Conservation (phyloP, 37 sponge, comb jelly and placozoan genomes). For the Beroe ovata region DNA sequence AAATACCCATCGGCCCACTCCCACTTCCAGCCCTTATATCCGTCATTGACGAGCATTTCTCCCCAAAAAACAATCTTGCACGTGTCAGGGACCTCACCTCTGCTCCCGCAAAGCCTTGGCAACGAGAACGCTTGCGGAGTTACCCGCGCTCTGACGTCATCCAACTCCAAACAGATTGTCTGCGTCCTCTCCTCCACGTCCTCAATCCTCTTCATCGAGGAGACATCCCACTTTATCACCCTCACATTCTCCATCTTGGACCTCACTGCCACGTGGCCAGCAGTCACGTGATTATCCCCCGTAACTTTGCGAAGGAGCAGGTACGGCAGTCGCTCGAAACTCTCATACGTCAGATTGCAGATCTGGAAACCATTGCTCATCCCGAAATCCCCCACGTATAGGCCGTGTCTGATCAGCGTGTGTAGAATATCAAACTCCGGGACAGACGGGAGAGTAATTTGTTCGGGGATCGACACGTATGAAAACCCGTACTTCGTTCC, state of each 20-base stretch:
- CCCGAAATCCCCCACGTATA: slow-evolving; percentile 22
- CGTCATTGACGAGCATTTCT: slow-evolving; percentile 16
- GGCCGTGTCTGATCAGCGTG: slow-evolving; percentile 19
- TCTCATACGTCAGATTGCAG: slow-evolving; percentile 15
- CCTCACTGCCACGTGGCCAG: background rate
- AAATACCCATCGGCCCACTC: slow-evolving; percentile 21
- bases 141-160: background rate
- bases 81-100: background rate
- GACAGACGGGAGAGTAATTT: background rate
- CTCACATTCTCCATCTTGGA: slow-evolving; percentile 30
- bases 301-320: slow-evolving; percentile 25
- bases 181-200: slow-evolving; percentile 3
- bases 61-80: background rate
- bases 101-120: background rate
- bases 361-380: background rate
- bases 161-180: background rate
- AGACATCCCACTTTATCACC: slow-evolving; percentile 8
- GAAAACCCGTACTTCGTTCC: background rate
- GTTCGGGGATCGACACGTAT: background rate
- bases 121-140: background rate
- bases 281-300: background rate
- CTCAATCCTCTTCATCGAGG: background rate
- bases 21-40: background rate
- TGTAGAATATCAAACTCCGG: slow-evolving; percentile 22
- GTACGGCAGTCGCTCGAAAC: slow-evolving; percentile 36